Percentiles rank a stretch among this genome's conserved stretches.
phyloP scores from a whole-genome alignment of 2,888 invertebrate species.

The Carterocephalus palaemon region DNA sequence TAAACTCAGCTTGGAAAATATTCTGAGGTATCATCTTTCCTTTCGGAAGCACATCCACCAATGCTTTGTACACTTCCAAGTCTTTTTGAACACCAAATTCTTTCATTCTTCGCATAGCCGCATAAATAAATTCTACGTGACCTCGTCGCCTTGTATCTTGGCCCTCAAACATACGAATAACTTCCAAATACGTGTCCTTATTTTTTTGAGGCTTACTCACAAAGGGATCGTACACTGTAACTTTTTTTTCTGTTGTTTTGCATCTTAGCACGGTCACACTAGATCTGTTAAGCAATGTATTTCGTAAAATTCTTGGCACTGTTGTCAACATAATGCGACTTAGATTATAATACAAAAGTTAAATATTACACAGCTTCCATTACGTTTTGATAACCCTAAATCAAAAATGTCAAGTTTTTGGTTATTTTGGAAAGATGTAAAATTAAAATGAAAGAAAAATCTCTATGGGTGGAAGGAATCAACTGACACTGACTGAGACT shows the following conservation, averaged over 20 bases:
- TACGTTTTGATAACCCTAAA: constrained; percentile 6
- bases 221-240: constrained; percentile 70
- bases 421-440: too few relatives aligned
- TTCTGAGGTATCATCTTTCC: constrained; percentile 91
- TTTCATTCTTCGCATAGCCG: constrained; percentile 92
- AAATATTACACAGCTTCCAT: background rate
- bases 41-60: constrained; percentile 92
- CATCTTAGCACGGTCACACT: constrained; percentile 52
- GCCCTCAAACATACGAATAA: constrained; percentile 85
- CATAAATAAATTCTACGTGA: constrained; percentile 96
- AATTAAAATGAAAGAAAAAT: too few relatives aligned
- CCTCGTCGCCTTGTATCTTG: constrained; percentile 86
- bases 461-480: too few relatives aligned
- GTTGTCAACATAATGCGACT: constrained; percentile 36
- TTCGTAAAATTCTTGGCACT: constrained; percentile 56
- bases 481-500: too few relatives aligned
- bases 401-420: background rate
- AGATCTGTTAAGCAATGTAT: constrained; percentile 47
- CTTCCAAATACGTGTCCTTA: constrained; percentile 84
- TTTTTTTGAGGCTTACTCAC: constrained; percentile 75
- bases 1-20: constrained; percentile 91
- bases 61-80: constrained; percentile 89
- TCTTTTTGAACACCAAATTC: constrained; percentile 94
- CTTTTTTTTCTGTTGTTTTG: constrained; percentile 58
- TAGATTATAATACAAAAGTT: background rate